Evolutionary conservation across 2,797 vertebrate genomes (phyloP).

Genomic region (Amazonetta brasiliensis): DNA sequence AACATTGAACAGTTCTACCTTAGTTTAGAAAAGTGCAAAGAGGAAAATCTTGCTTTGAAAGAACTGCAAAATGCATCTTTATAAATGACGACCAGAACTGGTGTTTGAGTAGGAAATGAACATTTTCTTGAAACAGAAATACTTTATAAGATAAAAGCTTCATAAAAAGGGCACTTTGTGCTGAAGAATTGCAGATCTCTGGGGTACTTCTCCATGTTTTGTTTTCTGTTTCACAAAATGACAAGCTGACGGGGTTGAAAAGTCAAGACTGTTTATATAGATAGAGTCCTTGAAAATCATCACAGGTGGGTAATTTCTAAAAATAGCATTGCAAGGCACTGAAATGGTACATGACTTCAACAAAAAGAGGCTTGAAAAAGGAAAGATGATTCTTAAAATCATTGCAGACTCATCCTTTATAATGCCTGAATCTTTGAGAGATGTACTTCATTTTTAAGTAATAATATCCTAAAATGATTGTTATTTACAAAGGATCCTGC

Average conservation of each 20-base stretch:
- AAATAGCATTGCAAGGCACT: not conserved
- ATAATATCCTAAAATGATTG: not conserved
- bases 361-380: not conserved
- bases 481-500: not conserved
- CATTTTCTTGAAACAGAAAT: not conserved
- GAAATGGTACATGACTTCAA: not conserved
- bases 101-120: not conserved
- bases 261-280: not conserved
- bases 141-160: not conserved
- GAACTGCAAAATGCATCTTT: not conserved
- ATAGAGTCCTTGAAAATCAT: not conserved
- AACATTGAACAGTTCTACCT: not conserved
- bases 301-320: constrained; percentile 12
- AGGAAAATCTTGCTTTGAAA: constrained; percentile 5
- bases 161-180: not conserved
- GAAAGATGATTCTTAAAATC: not conserved
- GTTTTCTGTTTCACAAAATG: constrained; percentile 23
- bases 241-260: not conserved
- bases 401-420: not conserved
- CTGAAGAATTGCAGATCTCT: not conserved
- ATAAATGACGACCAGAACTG: not conserved
- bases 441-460: not conserved
- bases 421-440: not conserved
- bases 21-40: not conserved
- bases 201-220: constrained; percentile 2